Conservation (phyloP, 2,113 vertebrate genomes). For the Engystomops pustulosus region DNA sequence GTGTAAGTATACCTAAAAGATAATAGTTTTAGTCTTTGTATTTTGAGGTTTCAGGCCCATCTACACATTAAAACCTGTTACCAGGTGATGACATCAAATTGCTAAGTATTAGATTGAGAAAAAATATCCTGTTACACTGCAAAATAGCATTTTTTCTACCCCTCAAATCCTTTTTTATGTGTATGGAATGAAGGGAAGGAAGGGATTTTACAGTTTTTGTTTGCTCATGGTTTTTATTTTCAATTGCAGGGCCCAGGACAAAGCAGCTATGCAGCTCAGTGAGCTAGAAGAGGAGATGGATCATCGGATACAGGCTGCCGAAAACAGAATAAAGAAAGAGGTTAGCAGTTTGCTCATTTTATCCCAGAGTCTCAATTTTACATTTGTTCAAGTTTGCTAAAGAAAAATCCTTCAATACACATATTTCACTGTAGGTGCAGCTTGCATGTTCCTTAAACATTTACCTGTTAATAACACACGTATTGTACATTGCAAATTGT, state of each 20-base stretch:
- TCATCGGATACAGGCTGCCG: conserved; percentile 86
- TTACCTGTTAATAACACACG: no score
- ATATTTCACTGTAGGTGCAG: neutral
- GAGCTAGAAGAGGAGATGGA: conserved; percentile 98
- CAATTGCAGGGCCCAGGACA: conserved; percentile 90
- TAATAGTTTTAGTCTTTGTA: neutral
- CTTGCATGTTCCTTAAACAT: no score
- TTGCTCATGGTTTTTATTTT: conserved; percentile 40
- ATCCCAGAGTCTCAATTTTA: neutral
- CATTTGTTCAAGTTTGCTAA: neutral
- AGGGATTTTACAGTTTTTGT: neutral
- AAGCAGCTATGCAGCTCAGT: conserved; percentile 87
- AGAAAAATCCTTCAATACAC: neutral
- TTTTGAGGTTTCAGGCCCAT: neutral
- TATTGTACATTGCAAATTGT: no score
- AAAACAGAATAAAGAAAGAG: conserved; percentile 83
- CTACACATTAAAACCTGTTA: neutral
- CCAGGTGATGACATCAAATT: neutral
- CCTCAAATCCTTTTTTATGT: neutral
- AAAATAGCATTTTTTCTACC: neutral
- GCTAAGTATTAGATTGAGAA: neutral
- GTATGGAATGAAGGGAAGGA: neutral
- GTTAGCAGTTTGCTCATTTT: conserved; percentile 71
- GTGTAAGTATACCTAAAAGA: neutral
- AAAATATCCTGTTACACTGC: neutral